These are phyloP conservation scores for Anaspis maculata DNA, from an alignment of 2,888 invertebrate genomes.

Conservation along the genomic window DNA sequence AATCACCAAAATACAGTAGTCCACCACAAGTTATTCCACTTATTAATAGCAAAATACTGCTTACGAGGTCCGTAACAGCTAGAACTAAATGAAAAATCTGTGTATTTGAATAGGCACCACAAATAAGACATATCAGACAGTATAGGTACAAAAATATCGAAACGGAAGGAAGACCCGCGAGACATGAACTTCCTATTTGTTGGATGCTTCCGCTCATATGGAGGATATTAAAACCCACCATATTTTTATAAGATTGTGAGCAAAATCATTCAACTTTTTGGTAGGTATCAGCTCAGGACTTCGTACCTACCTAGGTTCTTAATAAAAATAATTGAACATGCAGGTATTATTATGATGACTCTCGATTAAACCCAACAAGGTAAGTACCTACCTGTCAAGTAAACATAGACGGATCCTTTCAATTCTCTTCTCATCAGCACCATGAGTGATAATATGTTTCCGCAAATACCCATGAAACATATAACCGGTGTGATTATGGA, in stretches of 20 bases:
- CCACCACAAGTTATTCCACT: slow-evolving; percentile 31
- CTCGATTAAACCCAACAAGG: no score
- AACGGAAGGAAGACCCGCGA: no score
- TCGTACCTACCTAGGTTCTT: no score
- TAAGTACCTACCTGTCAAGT: slow-evolving; percentile 31
- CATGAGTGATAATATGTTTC: slow-evolving; percentile 30
- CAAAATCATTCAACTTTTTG: no score
- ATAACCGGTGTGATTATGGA: slow-evolving; percentile 35
- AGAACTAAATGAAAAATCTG: slow-evolving; percentile 22
- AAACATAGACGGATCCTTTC: slow-evolving; percentile 34
- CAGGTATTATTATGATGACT: no score
- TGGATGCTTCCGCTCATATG: no score
- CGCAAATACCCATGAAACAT: slow-evolving; percentile 33
- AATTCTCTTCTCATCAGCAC: slow-evolving; percentile 30
- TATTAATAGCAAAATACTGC: slow-evolving; percentile 30
- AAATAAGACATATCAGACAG: no score
- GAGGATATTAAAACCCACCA: no score
- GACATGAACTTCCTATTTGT: no score
- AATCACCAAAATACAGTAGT: slow-evolving; percentile 27
- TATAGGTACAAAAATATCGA: neutral
- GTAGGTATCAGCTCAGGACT: no score
- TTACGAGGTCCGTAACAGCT: slow-evolving; percentile 31
- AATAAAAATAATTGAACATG: no score
- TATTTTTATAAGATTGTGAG: no score
- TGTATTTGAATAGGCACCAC: neutral